A percentile compares a stretch with the other conserved stretches of the same genome.
Evolutionary conservation across 1,140 invertebrate genomes (phyloP).

Genomic region (Tetramorium simillimum): DNA sequence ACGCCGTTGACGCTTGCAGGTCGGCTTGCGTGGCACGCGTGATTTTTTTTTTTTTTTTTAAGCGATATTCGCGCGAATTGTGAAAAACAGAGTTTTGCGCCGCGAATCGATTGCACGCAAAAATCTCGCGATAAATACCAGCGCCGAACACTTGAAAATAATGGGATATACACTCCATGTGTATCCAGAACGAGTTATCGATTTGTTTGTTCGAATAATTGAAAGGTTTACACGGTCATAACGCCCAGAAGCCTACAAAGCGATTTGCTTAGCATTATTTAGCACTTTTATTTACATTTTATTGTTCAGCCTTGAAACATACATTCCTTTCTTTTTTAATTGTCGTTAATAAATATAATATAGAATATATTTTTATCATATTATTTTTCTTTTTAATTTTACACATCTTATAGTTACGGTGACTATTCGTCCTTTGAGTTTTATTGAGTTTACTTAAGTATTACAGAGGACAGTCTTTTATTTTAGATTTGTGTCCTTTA

Average conservation of each 20-base stretch:
- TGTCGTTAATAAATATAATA: not conserved
- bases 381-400: not conserved
- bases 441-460: too few species aligned
- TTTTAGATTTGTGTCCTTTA: too few species aligned
- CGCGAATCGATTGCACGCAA: slow-evolving; percentile 15
- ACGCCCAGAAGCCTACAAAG: not conserved
- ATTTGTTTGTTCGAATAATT: slow-evolving; percentile 21
- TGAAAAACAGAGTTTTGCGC: slow-evolving; percentile 37
- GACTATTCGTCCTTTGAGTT: too few species aligned
- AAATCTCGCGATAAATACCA: slow-evolving; percentile 47
- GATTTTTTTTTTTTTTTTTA: slow-evolving; percentile 30
- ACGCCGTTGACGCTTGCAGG: slow-evolving; percentile 13
- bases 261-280: not conserved
- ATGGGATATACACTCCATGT: slow-evolving; percentile 2
- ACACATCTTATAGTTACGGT: too few species aligned
- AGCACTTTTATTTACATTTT: not conserved
- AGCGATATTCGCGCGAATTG: slow-evolving; percentile 18
- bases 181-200: slow-evolving; percentile 10
- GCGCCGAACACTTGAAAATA: slow-evolving; percentile 29
- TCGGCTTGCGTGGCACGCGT: not conserved
- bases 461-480: too few species aligned
- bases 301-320: not conserved
- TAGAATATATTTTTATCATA: not conserved
- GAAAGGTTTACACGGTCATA: not conserved
- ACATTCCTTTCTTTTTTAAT: not conserved